phyloP scores from a whole-genome alignment of 2,797 vertebrate species.

The Galagoides demidoff region DNA sequence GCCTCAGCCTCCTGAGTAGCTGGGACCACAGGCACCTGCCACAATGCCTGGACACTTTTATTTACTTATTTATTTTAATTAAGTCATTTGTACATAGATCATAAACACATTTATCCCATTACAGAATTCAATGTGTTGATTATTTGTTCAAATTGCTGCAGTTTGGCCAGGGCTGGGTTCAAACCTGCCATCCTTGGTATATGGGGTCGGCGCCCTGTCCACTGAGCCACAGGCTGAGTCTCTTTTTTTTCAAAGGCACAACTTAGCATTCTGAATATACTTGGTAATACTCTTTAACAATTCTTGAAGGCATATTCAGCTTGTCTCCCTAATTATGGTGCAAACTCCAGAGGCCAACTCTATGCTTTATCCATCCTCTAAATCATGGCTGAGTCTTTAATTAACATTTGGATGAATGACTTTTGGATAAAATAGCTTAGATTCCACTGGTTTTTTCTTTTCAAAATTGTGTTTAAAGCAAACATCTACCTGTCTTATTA shows the following conservation, averaged over 20 bases:
- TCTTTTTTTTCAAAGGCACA: neutral
- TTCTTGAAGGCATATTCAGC: neutral
- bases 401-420: constrained; percentile 6
- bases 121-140: too few relatives aligned
- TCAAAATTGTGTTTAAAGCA: neutral
- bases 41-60: too few relatives aligned
- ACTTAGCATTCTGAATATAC: neutral
- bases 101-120: too few relatives aligned
- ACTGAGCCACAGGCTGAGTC: too few relatives aligned
- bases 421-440: neutral
- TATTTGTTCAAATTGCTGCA: too few relatives aligned
- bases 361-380: neutral
- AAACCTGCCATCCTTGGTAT: too few relatives aligned
- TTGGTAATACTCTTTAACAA: constrained; percentile 24
- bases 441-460: neutral
- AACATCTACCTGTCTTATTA: neutral
- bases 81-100: too few relatives aligned
- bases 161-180: too few relatives aligned
- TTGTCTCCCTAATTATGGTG: neutral
- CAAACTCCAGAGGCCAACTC: neutral
- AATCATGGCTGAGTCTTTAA: constrained; percentile 14
- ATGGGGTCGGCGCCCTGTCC: too few relatives aligned
- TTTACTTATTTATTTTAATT: too few relatives aligned
- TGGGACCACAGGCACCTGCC: too few relatives aligned
- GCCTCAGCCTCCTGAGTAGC: too few relatives aligned